phyloP scores from a whole-genome alignment of 2,113 vertebrate species.

The Solenodon paradoxus region DNA sequence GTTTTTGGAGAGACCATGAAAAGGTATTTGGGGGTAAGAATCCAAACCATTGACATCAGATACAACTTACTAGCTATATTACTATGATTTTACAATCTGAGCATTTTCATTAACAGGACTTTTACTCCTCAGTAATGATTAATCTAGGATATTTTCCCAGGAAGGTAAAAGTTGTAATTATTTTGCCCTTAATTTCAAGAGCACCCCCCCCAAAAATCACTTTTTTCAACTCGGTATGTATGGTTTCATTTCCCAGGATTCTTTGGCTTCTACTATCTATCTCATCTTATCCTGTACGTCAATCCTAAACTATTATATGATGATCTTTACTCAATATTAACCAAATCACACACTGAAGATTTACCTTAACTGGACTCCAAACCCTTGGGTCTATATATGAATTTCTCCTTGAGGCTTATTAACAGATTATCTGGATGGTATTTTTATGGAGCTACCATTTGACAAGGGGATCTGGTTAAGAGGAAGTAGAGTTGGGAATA shows the following conservation, averaged over 20 bases:
- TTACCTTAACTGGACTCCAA: neutral
- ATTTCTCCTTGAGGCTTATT: neutral
- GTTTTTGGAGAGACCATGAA: neutral
- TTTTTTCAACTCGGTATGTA: neutral
- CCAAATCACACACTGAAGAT: neutral
- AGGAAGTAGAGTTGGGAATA: neutral
- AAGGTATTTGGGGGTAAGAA: neutral
- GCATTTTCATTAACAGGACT: neutral
- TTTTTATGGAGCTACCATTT: neutral
- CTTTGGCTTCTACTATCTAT: neutral
- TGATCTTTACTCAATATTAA: neutral
- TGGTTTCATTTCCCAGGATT: neutral
- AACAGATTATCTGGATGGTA: neutral
- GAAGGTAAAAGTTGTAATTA: neutral
- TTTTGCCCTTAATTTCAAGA: neutral
- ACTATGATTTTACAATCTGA: neutral
- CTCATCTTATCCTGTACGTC: neutral
- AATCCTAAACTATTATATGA: neutral
- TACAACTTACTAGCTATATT: no score
- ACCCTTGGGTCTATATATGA: neutral
- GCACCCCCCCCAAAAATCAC: neutral
- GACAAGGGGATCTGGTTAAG: neutral
- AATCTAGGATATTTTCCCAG: neutral
- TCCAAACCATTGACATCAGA: fast-evolving
- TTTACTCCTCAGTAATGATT: neutral